These are phyloP conservation scores for Ceratina australensis DNA, from an alignment of 1,140 invertebrate genomes.

Conservation along the genomic window DNA sequence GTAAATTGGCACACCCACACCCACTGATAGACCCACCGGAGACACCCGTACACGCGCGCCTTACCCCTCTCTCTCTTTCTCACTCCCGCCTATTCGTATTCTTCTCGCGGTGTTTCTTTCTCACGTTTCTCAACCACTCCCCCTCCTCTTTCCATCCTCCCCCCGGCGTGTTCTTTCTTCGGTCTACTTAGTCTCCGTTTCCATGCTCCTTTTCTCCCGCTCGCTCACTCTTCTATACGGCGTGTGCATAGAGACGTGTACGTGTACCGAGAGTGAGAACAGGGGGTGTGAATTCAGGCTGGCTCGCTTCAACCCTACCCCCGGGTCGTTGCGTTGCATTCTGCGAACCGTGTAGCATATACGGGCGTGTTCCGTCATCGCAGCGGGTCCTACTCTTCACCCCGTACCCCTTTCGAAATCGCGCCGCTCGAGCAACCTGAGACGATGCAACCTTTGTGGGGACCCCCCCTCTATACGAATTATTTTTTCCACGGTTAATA, in stretches of 20 bases:
- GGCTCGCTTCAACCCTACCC: not conserved
- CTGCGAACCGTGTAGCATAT: slow-evolving; percentile 7
- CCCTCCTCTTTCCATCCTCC: not conserved
- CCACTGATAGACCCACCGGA: slow-evolving; percentile 66
- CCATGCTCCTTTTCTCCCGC: slow-evolving; percentile 15
- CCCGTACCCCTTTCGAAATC: not conserved
- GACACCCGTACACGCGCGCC: slow-evolving; percentile 43
- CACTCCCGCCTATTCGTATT: not conserved
- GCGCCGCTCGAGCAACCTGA: slow-evolving; percentile 1
- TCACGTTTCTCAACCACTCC: not conserved
- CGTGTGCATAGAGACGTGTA: slow-evolving; percentile 24
- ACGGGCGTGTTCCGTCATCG: slow-evolving; percentile 27
- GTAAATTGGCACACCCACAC: slow-evolving; percentile 74
- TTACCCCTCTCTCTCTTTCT: not conserved
- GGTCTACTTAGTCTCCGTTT: slow-evolving; percentile 46
- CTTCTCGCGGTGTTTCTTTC: slow-evolving; percentile 6
- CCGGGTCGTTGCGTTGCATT: slow-evolving; percentile 26
- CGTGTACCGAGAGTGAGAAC: slow-evolving; percentile 44
- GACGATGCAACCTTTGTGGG: slow-evolving; percentile 5
- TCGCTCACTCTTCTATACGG: slow-evolving; percentile 48
- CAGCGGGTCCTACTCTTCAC: not conserved
- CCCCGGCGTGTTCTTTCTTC: slow-evolving; percentile 32
- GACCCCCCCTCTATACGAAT: not conserved
- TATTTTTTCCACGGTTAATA: not conserved
- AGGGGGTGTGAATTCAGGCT: slow-evolving; percentile 62